phyloP scores from a whole-genome alignment of 2,888 invertebrate species.

The Pristionchus maxplancki region DNA sequence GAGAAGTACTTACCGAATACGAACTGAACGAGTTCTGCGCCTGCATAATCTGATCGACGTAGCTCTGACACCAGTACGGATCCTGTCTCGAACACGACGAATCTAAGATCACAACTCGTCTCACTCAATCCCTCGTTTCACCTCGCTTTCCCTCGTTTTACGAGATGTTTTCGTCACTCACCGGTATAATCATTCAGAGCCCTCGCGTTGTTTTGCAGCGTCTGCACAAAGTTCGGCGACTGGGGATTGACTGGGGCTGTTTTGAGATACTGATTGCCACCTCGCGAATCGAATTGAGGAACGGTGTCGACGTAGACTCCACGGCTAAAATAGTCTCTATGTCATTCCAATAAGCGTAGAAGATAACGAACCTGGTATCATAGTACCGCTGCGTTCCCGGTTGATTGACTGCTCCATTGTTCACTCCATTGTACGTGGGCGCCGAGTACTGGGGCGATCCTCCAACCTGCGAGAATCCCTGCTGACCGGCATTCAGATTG shows the following conservation, averaged over 20 bases:
- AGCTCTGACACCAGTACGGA: slow-evolving; percentile 66
- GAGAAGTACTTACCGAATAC: background rate
- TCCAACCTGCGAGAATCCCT: slow-evolving; percentile 47
- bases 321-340: background rate
- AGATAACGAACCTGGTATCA: background rate
- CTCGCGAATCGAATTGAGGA: slow-evolving; percentile 50
- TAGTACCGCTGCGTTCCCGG: slow-evolving; percentile 17
- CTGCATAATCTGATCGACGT: slow-evolving; percentile 55
- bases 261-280: slow-evolving; percentile 51
- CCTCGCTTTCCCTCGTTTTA: background rate
- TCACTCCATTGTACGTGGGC: background rate
- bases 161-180: slow-evolving; percentile 19
- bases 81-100: slow-evolving; percentile 56
- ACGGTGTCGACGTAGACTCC: slow-evolving; percentile 11
- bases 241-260: slow-evolving; percentile 52
- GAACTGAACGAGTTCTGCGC: slow-evolving; percentile 43
- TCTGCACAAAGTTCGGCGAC: slow-evolving; percentile 46
- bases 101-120: slow-evolving; percentile 19
- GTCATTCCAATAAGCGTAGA: background rate
- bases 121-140: background rate
- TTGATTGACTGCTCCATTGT: background rate
- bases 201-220: slow-evolving; percentile 46
- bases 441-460: background rate
- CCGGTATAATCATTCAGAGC: slow-evolving; percentile 42
- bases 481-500: slow-evolving; percentile 44